Evolutionary conservation across 2,888 invertebrate species (phyloP).

Genomic region (Trachelus tabidus): DNA sequence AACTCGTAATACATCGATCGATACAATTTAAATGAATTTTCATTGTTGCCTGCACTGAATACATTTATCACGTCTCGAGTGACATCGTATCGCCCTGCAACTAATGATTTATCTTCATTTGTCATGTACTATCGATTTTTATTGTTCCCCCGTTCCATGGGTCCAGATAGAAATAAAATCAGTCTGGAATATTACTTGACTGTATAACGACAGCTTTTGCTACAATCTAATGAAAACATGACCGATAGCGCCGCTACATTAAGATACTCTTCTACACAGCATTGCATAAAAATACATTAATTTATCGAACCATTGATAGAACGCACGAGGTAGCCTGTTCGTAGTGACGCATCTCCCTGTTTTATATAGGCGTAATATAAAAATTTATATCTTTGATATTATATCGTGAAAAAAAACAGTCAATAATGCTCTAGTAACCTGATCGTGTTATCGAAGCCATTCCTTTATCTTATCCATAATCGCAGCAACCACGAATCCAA

Average conservation of each 20-base stretch:
- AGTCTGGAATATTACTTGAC: slow-evolving; percentile 32
- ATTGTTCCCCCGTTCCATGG: no score
- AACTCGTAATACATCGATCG: no score
- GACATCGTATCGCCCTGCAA: not conserved
- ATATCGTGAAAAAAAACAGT: slow-evolving; percentile 22
- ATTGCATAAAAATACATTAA: not conserved
- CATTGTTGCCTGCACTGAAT: no score
- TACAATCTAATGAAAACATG: slow-evolving; percentile 31
- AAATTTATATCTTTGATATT: slow-evolving; percentile 24
- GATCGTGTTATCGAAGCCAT: not conserved
- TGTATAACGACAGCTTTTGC: slow-evolving; percentile 28
- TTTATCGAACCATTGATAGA: no score
- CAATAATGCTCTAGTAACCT: slow-evolving; percentile 12
- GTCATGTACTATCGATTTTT: slow-evolving; percentile 15
- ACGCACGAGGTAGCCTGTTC: no score
- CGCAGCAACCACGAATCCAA: no score
- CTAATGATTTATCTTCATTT: slow-evolving; percentile 27
- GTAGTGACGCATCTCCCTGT: not conserved
- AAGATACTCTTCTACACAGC: not conserved
- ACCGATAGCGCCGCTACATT: slow-evolving; percentile 18
- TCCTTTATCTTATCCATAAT: no score
- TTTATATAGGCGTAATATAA: slow-evolving; percentile 13
- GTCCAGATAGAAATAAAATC: slow-evolving; percentile 13
- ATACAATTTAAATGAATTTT: no score
- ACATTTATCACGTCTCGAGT: no score